Evolutionary conservation across 2,888 invertebrate genomes (phyloP).

Genomic region (Pandemis corylana): DNA sequence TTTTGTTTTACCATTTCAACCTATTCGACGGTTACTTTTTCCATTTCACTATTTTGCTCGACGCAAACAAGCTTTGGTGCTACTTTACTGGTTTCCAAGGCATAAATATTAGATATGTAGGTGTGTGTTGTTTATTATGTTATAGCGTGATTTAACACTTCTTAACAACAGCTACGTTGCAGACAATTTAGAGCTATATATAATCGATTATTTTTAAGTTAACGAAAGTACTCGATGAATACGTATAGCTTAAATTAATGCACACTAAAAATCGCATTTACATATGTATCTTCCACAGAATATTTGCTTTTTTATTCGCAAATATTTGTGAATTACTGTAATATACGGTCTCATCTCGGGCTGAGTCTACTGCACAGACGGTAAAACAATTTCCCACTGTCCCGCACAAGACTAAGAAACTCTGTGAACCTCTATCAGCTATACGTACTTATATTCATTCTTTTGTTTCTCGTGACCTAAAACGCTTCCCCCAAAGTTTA

Average conservation of each 20-base stretch:
- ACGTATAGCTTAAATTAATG: neutral
- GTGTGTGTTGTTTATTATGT: constrained; percentile 35
- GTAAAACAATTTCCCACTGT: constrained; percentile 29
- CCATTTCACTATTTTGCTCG: constrained; percentile 46
- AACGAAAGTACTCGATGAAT: neutral
- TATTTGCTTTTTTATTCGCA: neutral
- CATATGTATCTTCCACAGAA: neutral
- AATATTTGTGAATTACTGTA: constrained; percentile 6
- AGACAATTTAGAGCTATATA: constrained; percentile 18
- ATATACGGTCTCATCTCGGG: constrained; percentile 4
- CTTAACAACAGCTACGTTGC: constrained; percentile 33
- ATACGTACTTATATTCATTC: constrained; percentile 40
- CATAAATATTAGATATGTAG: constrained; percentile 23
- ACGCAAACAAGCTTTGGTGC: constrained; percentile 21
- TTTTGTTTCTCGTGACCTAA: constrained; percentile 66
- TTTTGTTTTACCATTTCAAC: constrained; percentile 70
- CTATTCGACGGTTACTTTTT: constrained; percentile 56
- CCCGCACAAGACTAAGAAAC: constrained; percentile 31
- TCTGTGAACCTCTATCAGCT: constrained; percentile 41
- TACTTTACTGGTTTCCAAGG: constrained; percentile 17
- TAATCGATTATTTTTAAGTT: neutral
- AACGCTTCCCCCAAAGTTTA: constrained; percentile 67
- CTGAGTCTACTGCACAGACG: constrained; percentile 15
- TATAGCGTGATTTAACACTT: constrained; percentile 28
- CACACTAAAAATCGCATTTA: neutral